Base-by-base conservation (phyloP, 2,797 vertebrate genomes). In the Nothura maculosa region DNA sequence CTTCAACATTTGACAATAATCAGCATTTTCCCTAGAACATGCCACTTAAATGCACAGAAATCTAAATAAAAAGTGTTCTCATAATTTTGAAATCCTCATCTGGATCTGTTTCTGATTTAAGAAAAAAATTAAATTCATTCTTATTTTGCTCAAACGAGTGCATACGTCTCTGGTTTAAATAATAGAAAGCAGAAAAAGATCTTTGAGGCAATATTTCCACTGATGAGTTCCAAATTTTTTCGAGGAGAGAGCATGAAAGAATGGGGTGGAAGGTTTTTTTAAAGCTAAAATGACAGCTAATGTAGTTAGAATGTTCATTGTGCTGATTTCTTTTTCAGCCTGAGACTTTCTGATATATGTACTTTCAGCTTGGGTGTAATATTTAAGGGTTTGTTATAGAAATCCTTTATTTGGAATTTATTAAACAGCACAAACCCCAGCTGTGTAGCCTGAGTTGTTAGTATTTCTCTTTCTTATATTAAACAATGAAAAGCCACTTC, bases 1-100 rank as follows among this genome's bases (percentile, higher is more conserved):
- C 43, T 88, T 81, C 75, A 80, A 93, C 94, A 96, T 95, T 94
- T 94, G 93, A 90, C 68, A 93, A 67, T 61, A 91, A 90, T 95
- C 85, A 95, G 27, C 67, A 72, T 84, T 92, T 91, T 87, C 72
- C 80, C 85, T 92, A 86, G 74, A 93, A 92, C 76, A 81, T 69
- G 81, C 60, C 73, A 86, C 48, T 87, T 63, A 82, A 85, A 94
- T 61, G 58, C 75, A 91, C n/a, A 94, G 74, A 94, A 92, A 95
- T 67, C 57, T 62, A 91, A 87, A 92, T 64, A 63, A 90, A 88
- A 89, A 84, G 13, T 52, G 57, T 50, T 94, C 89, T 81, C 60
- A 70, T 83, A 85, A 96, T 94, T 95, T 63, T 83, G 47, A 96
- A 94, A 88, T 92, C 43, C 61, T 92, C 73, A 76, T 79, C 60